Conservation (phyloP, 2,113 vertebrate species). For the Larimichthys crocea region DNA sequence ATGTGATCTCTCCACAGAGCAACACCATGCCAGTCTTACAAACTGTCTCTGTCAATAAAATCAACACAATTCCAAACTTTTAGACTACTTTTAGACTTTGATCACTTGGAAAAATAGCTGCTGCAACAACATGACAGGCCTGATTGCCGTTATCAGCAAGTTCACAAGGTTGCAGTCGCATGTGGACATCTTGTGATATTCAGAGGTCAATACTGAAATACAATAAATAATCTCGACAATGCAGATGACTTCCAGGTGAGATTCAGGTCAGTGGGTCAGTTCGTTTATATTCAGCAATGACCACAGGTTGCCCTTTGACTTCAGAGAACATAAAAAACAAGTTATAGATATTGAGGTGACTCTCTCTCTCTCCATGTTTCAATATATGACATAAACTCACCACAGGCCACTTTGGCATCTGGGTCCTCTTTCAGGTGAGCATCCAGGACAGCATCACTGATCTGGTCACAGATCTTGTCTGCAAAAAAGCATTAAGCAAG, state of each 20-base stretch:
- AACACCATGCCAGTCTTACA: constrained; percentile 99
- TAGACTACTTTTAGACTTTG: not conserved
- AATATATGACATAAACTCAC: constrained; percentile 78
- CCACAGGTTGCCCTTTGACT: not conserved
- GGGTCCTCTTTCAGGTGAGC: constrained; percentile 95
- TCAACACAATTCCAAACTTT: not conserved
- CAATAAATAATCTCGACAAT: constrained; percentile 11
- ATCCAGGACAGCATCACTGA: constrained; percentile 96
- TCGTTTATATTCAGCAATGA: not conserved
- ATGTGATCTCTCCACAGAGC: constrained; percentile 97
- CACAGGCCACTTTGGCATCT: constrained; percentile 96
- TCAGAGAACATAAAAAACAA: not conserved
- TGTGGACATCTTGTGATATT: not conserved
- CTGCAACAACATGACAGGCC: not conserved
- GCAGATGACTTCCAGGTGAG: not conserved
- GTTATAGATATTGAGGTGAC: not conserved
- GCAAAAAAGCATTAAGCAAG: constrained; percentile 47
- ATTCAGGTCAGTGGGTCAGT: constrained; percentile 1
- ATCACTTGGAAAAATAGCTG: not conserved
- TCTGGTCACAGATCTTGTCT: constrained; percentile 99
- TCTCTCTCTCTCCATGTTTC: not conserved
- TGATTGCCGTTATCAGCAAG: not conserved
- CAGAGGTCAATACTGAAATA: constrained; percentile 14
- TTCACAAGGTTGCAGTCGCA: not conserved
- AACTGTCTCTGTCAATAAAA: constrained; percentile 88